Evolutionary conservation across 1,140 invertebrate species (phyloP).

Genomic region (Eupristina koningsbergeri): DNA sequence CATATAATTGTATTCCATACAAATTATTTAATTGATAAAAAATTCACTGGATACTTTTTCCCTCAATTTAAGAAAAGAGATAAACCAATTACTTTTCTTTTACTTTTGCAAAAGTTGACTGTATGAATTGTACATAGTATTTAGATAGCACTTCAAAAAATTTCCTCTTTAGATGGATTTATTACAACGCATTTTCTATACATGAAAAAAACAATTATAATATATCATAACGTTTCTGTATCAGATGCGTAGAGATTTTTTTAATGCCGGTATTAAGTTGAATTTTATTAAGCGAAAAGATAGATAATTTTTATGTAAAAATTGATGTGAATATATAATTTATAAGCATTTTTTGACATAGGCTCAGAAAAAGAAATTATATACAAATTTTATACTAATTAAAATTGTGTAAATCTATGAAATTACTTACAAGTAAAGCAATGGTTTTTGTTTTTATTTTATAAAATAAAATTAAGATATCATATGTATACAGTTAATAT

Average conservation of each 20-base stretch:
- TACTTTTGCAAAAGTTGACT: slow-evolving; percentile 1
- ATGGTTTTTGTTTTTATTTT: neutral
- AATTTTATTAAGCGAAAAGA: neutral
- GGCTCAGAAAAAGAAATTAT: neutral
- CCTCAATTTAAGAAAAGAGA: neutral
- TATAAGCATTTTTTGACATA: neutral
- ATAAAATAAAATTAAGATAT: neutral
- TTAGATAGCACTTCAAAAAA: slow-evolving; percentile 37
- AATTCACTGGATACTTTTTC: neutral
- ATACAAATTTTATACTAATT: slow-evolving; percentile 7
- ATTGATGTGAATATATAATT: neutral
- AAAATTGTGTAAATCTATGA: neutral
- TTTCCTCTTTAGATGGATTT: slow-evolving; percentile 6
- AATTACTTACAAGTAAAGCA: neutral
- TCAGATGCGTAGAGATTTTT: slow-evolving; percentile 34
- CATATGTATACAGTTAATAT: too few species aligned
- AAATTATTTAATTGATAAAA: neutral
- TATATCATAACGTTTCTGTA: slow-evolving; percentile 42
- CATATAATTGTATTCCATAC: neutral
- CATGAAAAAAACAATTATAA: neutral
- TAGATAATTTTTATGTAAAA: neutral
- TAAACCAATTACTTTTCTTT: slow-evolving; percentile 9
- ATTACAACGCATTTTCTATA: slow-evolving; percentile 32
- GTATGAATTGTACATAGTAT: slow-evolving; percentile 39
- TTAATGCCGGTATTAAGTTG: slow-evolving; percentile 1